Evolutionary conservation across 2,113 vertebrate genomes (phyloP).

Genomic region (Atherinomorus stipes): DNA sequence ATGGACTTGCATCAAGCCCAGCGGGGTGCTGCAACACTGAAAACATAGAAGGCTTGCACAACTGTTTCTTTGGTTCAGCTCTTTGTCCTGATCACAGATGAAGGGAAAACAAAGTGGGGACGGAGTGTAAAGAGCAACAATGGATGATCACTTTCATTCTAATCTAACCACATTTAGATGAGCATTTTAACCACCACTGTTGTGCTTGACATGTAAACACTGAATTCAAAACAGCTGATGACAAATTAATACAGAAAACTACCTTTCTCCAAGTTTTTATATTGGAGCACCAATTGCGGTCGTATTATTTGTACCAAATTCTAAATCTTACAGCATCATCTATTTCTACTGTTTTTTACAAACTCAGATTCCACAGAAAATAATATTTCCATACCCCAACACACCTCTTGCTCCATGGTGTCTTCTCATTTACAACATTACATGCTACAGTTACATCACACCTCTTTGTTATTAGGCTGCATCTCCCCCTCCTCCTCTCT

Average conservation of each 20-base stretch:
- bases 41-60: conserved; percentile 39
- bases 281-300: too few relatives aligned
- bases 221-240: too few relatives aligned
- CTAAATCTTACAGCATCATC: background rate
- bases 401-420: background rate
- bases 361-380: conserved; percentile 16
- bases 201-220: too few relatives aligned
- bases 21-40: conserved; percentile 44
- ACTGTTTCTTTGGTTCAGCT: conserved; percentile 24
- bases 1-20: conserved; percentile 76
- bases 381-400: background rate
- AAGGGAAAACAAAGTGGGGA: conserved; percentile 8
- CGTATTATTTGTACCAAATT: background rate
- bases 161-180: background rate
- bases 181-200: too few relatives aligned
- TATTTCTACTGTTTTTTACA: background rate
- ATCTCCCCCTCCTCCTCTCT: background rate
- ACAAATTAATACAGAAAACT: too few relatives aligned
- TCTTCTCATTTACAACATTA: conserved; percentile 49
- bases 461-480: background rate
- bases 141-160: background rate
- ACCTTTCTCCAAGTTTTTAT: too few relatives aligned
- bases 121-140: background rate
- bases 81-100: conserved; percentile 48
- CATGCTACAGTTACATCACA: conserved; percentile 72